phyloP scores from a whole-genome alignment of 2,888 invertebrate species.

The Nomada flava region DNA sequence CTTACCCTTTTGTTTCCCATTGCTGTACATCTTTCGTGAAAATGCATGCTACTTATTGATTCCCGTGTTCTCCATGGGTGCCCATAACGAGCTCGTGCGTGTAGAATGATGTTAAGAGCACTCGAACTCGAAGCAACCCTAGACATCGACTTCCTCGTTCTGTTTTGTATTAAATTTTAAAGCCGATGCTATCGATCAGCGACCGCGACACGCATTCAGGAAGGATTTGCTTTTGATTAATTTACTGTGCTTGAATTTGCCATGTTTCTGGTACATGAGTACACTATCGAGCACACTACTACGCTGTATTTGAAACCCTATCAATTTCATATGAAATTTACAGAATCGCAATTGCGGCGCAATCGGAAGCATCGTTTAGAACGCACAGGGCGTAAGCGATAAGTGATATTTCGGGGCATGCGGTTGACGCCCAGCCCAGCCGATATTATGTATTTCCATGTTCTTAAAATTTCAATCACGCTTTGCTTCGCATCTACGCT shows the following conservation, averaged over 20 bases:
- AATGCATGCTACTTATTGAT: neutral
- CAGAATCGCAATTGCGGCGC: neutral
- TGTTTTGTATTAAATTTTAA: neutral
- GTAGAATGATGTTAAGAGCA: neutral
- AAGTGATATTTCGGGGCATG: neutral
- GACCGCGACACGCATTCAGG: neutral
- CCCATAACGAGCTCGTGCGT: conserved; percentile 3
- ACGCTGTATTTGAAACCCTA: neutral
- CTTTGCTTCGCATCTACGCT: no score
- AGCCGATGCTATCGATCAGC: neutral
- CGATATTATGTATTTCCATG: no score
- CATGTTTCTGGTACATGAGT: neutral
- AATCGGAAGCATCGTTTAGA: neutral
- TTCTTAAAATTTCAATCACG: no score
- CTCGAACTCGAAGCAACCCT: neutral
- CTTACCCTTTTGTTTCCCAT: no score
- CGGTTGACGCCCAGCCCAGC: no score
- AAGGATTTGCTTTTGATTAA: neutral
- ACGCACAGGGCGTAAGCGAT: conserved; percentile 20
- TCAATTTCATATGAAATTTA: neutral
- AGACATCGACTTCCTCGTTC: neutral
- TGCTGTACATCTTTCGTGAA: no score
- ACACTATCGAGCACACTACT: conserved; percentile 3
- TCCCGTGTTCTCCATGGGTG: neutral
- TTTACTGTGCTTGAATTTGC: neutral